Evolutionary conservation across 2,113 vertebrate genomes (phyloP).

Genomic region (Phaethornis superciliosus): DNA sequence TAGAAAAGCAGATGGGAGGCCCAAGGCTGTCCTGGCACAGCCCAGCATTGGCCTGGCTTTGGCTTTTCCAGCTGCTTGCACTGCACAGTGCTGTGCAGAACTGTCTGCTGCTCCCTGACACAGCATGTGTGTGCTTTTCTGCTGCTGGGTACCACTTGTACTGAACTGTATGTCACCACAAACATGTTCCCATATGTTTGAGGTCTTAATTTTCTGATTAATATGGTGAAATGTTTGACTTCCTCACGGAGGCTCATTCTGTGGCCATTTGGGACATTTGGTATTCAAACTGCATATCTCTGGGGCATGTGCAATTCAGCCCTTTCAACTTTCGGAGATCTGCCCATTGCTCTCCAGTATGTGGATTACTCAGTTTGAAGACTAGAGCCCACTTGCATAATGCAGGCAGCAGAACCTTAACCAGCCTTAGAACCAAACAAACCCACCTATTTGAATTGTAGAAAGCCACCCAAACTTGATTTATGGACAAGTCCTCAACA

Average conservation of each 20-base stretch:
- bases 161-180: neutral
- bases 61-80: neutral
- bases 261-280: neutral
- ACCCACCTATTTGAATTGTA: neutral
- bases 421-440: neutral
- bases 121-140: rapidly evolving
- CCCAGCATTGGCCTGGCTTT: neutral
- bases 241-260: neutral
- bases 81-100: neutral
- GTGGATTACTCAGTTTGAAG: neutral
- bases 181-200: neutral
- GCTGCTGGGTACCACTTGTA: neutral
- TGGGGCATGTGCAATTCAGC: neutral
- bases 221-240: neutral
- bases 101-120: neutral
- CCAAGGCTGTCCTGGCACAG: neutral
- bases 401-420: neutral
- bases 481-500: neutral
- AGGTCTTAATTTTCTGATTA: neutral
- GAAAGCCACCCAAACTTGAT: neutral
- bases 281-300: neutral
- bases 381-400: neutral
- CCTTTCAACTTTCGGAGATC: neutral
- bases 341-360: neutral
- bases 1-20: neutral